phyloP scores from a whole-genome alignment of 2,113 vertebrate genomes.

The Alaudala cheleensis region DNA sequence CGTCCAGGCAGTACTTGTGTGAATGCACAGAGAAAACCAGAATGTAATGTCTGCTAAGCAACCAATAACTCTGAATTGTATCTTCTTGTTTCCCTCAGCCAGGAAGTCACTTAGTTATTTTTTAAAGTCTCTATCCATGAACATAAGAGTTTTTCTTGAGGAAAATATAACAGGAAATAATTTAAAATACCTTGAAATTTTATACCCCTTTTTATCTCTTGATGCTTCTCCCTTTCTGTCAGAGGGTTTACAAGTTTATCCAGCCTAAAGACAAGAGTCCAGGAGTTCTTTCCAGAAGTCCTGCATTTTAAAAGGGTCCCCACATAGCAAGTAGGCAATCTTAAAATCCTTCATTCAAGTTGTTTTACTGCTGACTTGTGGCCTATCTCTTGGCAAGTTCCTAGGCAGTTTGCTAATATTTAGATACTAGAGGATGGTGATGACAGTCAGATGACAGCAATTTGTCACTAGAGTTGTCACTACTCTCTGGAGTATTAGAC shows the following conservation, averaged over 20 bases:
- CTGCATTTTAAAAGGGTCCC: neutral
- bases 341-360: neutral
- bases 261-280: neutral
- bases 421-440: neutral
- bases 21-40: neutral
- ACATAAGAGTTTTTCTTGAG: neutral
- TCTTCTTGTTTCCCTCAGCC: slow-evolving; percentile 12
- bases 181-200: slow-evolving; percentile 3
- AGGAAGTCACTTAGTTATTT: slow-evolving; percentile 35
- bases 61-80: slow-evolving; percentile 27
- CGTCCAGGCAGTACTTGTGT: neutral
- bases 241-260: neutral
- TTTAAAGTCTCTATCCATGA: neutral
- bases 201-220: neutral
- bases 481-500: neutral
- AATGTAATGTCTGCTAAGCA: neutral
- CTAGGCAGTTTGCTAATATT: neutral
- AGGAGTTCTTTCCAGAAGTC: neutral
- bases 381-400: neutral
- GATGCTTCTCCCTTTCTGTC: neutral
- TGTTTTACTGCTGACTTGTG: neutral
- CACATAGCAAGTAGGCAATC: neutral
- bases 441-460: neutral
- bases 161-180: neutral
- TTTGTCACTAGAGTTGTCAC: neutral